Conservation (phyloP, 2,797 vertebrate genomes). For the Oceanodroma leucorhoa region DNA sequence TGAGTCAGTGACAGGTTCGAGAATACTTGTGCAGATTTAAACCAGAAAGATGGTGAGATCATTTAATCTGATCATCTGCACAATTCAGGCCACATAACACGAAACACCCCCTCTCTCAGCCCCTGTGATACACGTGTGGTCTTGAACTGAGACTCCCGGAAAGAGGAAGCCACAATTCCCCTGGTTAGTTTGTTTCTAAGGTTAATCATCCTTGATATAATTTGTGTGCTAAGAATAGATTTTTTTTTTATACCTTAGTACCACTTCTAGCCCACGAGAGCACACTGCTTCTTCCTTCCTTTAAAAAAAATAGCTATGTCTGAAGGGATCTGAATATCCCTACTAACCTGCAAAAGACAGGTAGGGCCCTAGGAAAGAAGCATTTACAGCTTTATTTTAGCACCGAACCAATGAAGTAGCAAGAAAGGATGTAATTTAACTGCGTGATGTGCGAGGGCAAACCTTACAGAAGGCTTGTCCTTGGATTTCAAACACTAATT, state of each 20-base stretch:
- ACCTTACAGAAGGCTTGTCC: not conserved
- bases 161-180: slow-evolving; percentile 33
- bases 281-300: not conserved
- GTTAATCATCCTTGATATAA: slow-evolving; percentile 50
- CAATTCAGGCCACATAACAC: not conserved
- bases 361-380: not conserved
- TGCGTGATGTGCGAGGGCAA: not conserved
- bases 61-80: not conserved
- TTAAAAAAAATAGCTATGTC: not conserved
- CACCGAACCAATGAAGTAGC: not conserved
- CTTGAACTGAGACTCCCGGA: not conserved
- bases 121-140: not conserved
- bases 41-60: not conserved
- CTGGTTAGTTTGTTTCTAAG: not conserved
- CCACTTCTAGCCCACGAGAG: not conserved
- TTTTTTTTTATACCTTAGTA: not conserved
- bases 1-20: not conserved
- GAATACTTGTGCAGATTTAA: rapidly evolving
- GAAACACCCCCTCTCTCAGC: not conserved
- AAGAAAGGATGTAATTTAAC: not conserved
- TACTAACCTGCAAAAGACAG: slow-evolving; percentile 19
- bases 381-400: slow-evolving; percentile 1
- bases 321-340: not conserved
- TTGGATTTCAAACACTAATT: not conserved
- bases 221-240: slow-evolving; percentile 46